phyloP scores from a whole-genome alignment of 1,140 invertebrate species.

The Dendroctonus valens region DNA sequence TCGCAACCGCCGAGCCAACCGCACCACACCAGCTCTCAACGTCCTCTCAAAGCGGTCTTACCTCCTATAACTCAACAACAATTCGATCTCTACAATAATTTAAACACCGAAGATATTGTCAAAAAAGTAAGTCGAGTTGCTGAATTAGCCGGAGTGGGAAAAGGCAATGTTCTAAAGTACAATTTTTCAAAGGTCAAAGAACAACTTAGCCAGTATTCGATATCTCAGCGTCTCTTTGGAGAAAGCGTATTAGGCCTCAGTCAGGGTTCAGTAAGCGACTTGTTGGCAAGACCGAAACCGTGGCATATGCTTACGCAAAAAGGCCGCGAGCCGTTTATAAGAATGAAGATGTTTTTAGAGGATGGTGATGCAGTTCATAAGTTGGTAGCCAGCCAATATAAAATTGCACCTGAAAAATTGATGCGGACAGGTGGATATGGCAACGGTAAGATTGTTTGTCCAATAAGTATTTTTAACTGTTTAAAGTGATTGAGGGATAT shows the following conservation, averaged over 20 bases:
- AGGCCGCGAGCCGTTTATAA: constrained; percentile 93
- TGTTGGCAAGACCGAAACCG: constrained; percentile 91
- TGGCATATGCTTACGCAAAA: constrained; percentile 98
- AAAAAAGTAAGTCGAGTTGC: constrained; percentile 59
- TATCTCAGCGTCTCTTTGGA: constrained; percentile 96
- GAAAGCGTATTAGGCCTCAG: constrained; percentile 96
- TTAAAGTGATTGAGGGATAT: neutral
- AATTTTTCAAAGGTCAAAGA: constrained; percentile 75
- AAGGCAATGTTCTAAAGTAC: neutral
- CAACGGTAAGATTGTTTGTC: constrained; percentile 53
- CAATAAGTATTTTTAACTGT: constrained; percentile 6
- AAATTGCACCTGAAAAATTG: constrained; percentile 93
- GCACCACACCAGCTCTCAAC: constrained; percentile 74
- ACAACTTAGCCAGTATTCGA: constrained; percentile 96
- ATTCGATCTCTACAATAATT: constrained; percentile 96
- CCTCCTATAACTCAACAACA: constrained; percentile 98
- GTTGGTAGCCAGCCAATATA: constrained; percentile 94
- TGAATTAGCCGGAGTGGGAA: neutral
- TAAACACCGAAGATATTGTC: constrained; percentile 98
- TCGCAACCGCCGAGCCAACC: constrained; percentile 84
- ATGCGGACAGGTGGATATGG: constrained; percentile 93
- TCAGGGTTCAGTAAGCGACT: constrained; percentile 92
- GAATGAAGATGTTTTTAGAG: constrained; percentile 98
- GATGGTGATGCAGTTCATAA: constrained; percentile 97
- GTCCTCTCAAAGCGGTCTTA: constrained; percentile 92